Percentiles rank a stretch among this genome's conserved stretches.
Evolutionary conservation across 2,113 vertebrate genomes (phyloP).

Genomic region (Trachemys scripta): DNA sequence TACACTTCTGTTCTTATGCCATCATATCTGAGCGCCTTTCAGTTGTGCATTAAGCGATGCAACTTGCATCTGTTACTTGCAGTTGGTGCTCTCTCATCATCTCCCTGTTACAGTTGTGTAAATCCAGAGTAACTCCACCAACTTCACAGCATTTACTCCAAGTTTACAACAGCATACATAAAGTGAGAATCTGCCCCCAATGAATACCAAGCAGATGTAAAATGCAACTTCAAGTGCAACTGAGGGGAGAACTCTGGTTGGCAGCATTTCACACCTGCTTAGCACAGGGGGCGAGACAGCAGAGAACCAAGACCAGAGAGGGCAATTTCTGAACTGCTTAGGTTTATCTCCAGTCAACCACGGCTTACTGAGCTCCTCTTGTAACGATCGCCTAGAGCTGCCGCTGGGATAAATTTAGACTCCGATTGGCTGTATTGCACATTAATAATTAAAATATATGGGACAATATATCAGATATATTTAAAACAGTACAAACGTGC

Average conservation of each 20-base stretch:
- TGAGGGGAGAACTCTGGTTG: background rate
- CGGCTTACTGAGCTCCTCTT: background rate
- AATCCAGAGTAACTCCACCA: accelerated
- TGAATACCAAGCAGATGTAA: background rate
- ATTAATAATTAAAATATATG: conserved; percentile 65
- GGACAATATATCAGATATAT: conserved; percentile 34
- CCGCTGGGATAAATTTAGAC: conserved; percentile 9
- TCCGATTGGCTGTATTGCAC: conserved; percentile 5
- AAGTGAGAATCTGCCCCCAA: background rate
- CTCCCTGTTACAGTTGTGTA: background rate
- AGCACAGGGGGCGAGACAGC: background rate
- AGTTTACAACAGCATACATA: background rate
- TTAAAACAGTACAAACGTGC: conserved; percentile 43
- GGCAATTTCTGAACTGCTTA: background rate
- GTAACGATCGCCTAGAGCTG: background rate
- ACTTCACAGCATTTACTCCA: background rate
- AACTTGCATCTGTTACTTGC: accelerated
- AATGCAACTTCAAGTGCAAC: background rate
- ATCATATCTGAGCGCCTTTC: background rate
- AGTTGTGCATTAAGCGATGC: accelerated
- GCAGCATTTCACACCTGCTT: background rate
- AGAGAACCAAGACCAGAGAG: background rate
- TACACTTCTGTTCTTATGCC: background rate
- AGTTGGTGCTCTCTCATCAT: background rate
- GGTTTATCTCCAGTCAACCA: conserved; percentile 16